phyloP scores from a whole-genome alignment of 2,113 vertebrate genomes.

The Rhombomys opimus region DNA sequence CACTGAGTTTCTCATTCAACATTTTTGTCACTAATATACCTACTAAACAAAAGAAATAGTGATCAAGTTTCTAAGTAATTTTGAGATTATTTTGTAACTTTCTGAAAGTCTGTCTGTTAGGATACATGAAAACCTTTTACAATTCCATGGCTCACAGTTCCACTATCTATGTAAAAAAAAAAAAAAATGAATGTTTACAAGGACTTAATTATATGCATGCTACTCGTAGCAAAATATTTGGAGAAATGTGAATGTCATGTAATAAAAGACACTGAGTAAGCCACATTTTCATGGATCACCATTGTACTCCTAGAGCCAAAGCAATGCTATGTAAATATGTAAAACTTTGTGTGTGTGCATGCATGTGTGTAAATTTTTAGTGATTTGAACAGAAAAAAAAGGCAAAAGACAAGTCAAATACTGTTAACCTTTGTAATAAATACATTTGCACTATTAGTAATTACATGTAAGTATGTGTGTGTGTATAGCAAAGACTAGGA shows the following conservation, averaged over 20 bases:
- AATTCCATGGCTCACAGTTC: not conserved
- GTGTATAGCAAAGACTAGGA: not conserved
- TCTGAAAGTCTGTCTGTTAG: not conserved
- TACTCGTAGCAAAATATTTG: not conserved
- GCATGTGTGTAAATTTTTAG: not conserved
- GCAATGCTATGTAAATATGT: not conserved
- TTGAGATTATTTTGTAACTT: conserved; percentile 13
- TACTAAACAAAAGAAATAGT: not conserved
- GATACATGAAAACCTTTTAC: conserved; percentile 6
- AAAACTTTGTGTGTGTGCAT: no score
- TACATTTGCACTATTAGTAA: not conserved
- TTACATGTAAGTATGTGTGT: not conserved
- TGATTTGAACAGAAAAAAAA: conserved; percentile 2
- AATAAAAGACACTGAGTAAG: conserved; percentile 1
- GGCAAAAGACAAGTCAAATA: not conserved
- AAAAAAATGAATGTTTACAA: conserved; percentile 12
- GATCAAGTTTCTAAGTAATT: conserved; percentile 38
- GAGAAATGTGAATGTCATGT: conserved; percentile 12
- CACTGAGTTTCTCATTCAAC: not conserved
- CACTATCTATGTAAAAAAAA: not conserved
- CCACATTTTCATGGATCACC: not conserved
- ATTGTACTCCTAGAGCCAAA: not conserved
- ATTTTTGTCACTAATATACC: conserved; percentile 28
- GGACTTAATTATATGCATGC: not conserved
- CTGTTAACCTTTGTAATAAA: not conserved